A percentile compares a stretch with the other conserved stretches of the same genome.
These are phyloP conservation scores for Talpa occidentalis DNA, from an alignment of 2,113 vertebrate genomes.

Conservation along the genomic window DNA sequence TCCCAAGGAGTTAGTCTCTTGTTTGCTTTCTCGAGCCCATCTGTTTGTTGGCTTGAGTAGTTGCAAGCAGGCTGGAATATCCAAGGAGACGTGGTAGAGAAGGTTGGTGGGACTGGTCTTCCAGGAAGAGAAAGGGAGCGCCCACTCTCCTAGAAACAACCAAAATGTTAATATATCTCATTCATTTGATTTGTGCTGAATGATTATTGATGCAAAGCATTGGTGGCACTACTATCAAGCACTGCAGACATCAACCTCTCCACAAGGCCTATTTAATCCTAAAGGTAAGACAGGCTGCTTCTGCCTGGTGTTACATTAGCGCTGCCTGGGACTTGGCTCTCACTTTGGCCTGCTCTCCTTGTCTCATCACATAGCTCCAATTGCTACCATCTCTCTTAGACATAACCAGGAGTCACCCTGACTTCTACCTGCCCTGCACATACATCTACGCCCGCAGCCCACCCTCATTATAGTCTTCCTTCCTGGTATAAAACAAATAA, in stretches of 20 bases:
- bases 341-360: not conserved
- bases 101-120: slow-evolving; percentile 75
- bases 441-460: not conserved
- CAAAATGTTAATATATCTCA: slow-evolving; percentile 58
- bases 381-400: not conserved
- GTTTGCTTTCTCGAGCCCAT: slow-evolving; percentile 82
- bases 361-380: not conserved
- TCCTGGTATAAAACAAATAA: not conserved
- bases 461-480: not conserved
- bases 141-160: slow-evolving; percentile 83
- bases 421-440: not conserved
- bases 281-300: not conserved
- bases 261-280: not conserved
- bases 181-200: not conserved
- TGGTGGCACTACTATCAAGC: not conserved
- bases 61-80: slow-evolving; percentile 74
- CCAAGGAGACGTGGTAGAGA: slow-evolving; percentile 84
- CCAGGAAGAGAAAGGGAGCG: slow-evolving; percentile 90
- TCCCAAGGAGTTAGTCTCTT: slow-evolving; percentile 94
- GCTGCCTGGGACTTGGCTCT: not conserved
- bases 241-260: not conserved
- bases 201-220: not conserved
- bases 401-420: not conserved
- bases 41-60: slow-evolving; percentile 78
- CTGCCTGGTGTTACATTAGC: not conserved